phyloP scores from a whole-genome alignment of 2,888 invertebrate species.

The Ennomos fuscantarius region DNA sequence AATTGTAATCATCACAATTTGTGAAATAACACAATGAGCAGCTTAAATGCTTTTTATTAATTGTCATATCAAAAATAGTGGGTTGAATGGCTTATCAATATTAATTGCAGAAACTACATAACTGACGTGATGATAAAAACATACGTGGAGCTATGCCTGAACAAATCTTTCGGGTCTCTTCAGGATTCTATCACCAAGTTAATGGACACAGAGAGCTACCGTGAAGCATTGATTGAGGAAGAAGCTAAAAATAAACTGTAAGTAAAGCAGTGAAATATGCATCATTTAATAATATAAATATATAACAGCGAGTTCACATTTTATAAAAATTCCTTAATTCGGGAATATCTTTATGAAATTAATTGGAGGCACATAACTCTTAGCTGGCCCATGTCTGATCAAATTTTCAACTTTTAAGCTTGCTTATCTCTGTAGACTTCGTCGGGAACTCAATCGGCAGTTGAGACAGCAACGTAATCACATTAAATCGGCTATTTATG shows the following conservation, averaged over 20 bases:
- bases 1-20: too few relatives aligned
- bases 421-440: constrained; percentile 44
- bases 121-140: constrained; percentile 44
- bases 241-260: constrained; percentile 57
- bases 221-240: constrained; percentile 45
- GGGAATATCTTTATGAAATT: too few relatives aligned
- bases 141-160: constrained; percentile 53
- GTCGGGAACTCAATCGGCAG: constrained; percentile 56
- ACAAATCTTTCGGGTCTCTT: constrained; percentile 43
- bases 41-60: too few relatives aligned
- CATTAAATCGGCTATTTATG: constrained; percentile 61
- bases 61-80: too few relatives aligned
- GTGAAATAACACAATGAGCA: too few relatives aligned
- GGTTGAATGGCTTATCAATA: background rate
- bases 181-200: constrained; percentile 36
- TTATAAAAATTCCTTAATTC: too few relatives aligned
- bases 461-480: constrained; percentile 65
- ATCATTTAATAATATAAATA: too few relatives aligned
- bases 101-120: constrained; percentile 51
- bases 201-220: constrained; percentile 34
- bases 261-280: constrained; percentile 21
- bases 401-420: too few relatives aligned
- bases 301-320: too few relatives aligned
- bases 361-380: too few relatives aligned
- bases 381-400: too few relatives aligned